Conservation (phyloP, 1,140 invertebrate genomes). For the Hermatobates lingyangjiaoensis region DNA sequence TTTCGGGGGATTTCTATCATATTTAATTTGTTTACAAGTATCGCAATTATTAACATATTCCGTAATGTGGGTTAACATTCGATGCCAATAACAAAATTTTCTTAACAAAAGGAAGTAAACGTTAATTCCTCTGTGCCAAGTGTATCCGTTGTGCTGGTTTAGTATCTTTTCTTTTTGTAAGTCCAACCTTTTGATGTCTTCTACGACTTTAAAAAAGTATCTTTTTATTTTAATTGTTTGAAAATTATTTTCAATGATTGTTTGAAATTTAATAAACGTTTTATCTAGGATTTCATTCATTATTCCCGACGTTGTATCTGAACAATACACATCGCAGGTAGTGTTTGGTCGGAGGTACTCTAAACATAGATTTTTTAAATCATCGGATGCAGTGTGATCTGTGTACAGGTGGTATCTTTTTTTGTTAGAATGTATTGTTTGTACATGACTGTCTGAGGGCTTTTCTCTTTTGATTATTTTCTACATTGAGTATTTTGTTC, state of each 20-base stretch:
- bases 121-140: conserved; percentile 1
- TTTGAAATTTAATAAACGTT: neutral
- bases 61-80: neutral
- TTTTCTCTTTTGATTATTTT: neutral
- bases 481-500: neutral
- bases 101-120: neutral
- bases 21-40: conserved; percentile 2
- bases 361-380: neutral
- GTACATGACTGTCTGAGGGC: neutral
- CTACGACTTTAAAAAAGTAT: neutral
- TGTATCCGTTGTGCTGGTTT: conserved; percentile 3
- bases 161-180: neutral
- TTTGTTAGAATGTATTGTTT: neutral
- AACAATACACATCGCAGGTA: conserved; percentile 4
- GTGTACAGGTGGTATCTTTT: neutral
- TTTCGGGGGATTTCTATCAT: conserved; percentile 1
- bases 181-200: neutral
- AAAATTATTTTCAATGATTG: neutral
- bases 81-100: neutral
- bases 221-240: neutral
- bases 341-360: neutral
- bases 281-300: conserved; percentile 1
- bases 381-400: neutral
- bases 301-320: neutral
- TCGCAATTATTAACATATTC: conserved; percentile 3